These are phyloP conservation scores for Dexiosoma caninum DNA, from an alignment of 2,888 invertebrate genomes.

Conservation along the genomic window DNA sequence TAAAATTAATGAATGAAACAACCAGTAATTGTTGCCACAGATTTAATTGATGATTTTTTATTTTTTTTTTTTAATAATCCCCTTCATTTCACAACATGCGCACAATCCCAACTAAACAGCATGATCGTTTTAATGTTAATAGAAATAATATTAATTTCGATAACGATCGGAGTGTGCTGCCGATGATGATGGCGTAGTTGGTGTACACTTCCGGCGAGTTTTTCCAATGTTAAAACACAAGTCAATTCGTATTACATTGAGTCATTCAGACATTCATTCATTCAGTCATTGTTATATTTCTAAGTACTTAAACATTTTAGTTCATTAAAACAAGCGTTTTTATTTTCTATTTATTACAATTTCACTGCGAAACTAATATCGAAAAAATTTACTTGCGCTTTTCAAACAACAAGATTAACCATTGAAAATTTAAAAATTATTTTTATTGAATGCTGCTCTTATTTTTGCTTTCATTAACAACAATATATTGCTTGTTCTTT, in stretches of 20 bases:
- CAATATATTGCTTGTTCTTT: not conserved
- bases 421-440: conserved; percentile 7
- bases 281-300: not conserved
- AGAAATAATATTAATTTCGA: not conserved
- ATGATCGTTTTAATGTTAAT: conserved; percentile 11
- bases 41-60: conserved; percentile 32
- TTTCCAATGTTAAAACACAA: conserved; percentile 14
- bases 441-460: conserved; percentile 10
- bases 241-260: conserved; percentile 1
- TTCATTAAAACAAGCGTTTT: not conserved
- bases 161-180: not conserved
- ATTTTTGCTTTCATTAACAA: not conserved
- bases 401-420: not conserved
- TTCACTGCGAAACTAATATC: not conserved
- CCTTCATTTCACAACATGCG: not conserved
- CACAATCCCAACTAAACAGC: not conserved
- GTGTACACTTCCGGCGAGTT: conserved; percentile 49
- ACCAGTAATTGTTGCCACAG: not conserved
- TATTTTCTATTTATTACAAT: conserved; percentile 4
- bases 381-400: not conserved
- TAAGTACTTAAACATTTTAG: conserved; percentile 12
- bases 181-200: conserved; percentile 49
- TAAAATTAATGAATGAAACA: not conserved
- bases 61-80: conserved; percentile 7
- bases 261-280: not conserved